Evolutionary conservation across 2,113 vertebrate genomes (phyloP), one percentile per base, ranked within the genome.

Genomic region (Antechinus flavipes): DNA sequence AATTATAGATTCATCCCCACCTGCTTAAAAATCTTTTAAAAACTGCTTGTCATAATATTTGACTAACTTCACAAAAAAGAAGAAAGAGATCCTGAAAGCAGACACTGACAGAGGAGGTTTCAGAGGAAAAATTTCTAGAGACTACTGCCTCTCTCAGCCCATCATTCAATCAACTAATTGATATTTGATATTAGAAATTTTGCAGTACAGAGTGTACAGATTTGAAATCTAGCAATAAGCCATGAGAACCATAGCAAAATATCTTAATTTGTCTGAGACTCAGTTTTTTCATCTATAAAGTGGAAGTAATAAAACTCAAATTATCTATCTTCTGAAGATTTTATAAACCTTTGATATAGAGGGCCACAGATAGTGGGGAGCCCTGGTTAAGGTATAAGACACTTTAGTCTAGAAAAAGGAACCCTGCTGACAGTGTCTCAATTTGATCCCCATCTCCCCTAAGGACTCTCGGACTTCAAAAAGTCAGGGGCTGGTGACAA

Each of bases 111-210:
- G 54, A 91, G 22, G 23, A 91, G 55, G 16, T 56, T 93, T 42
- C 46, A 47, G 35, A 47, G 26, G 52, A 94, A 47, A 91, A 94
- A 94, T 14, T 46, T 42, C 52, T 89, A 24, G 30, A 96, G 90
- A 46, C 52, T 1, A 0, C 0, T 46, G 52, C 23, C 42, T 35
- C 56, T 35, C 53, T 84, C 68, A 84, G 19, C 4, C 93, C 50
- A 89, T 95, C 76, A 9, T 1, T 91, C 55, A 92, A 30, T 53
- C 53, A 46, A 0, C 52, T 58, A 91, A n/a, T 16, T 68, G 30
- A 30, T 68, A 68, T n/a, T 68, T 3, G 16, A n/a, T n/a, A 68
- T 16, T n/a, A 68, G 30, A 68, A 14, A 30, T 1, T 14, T 35
- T 68, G 3, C 14, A 68, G 30, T n/a, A 1, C 1, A 68, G 35